Evolutionary conservation across 2,797 vertebrate species (phyloP), one percentile per base, ranked within the genome.

Genomic region (Hemitrygon akajei): DNA sequence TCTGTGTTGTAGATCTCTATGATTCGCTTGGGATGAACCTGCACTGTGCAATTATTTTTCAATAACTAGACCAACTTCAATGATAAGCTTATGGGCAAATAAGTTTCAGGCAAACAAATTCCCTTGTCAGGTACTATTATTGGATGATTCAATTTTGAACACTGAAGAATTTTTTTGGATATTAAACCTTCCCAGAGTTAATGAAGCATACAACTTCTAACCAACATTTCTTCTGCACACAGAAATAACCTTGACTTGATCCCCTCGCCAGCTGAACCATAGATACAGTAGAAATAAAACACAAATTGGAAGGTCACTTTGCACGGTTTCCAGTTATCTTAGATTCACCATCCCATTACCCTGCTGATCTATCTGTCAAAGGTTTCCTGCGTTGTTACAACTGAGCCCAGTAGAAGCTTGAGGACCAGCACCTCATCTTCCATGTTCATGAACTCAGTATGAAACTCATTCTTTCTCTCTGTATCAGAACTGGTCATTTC

Each of bases 271-370:
- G 30, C 11, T 77, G 76, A 77, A 77, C 9, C 27, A 76, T 71
- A 20, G 18, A 71, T 71, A 20, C 11, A 66, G 27, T 27, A 37
- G 73, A 75, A 47, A n/a, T 3, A 22, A 92, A 73, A 18, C 69
- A 5, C 7, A 92, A 40, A 56, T 92, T 73, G 37, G 58, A 96
- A 97, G 96, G 96, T 96, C 95, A 94, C 86, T 95, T 71, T 71
- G 69, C 18, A 14, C 69, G 2, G 69, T 20, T 71, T 71, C 18
- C 18, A 71, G 14, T 20, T 71, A 20, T 20, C 69, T 71, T 71
- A 16, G 2, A 5, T 71, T 71, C 20, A 22, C 69, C 69, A 20
- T 71, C 11, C 69, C 5, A 20, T 20, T 71, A 71, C 69, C 3
- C 16, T 1, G 10, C 4, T 71, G 69, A 71, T 71, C 20, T 71